Evolutionary conservation across 1,140 invertebrate species (phyloP).

Genomic region (Apolygus lucorum): DNA sequence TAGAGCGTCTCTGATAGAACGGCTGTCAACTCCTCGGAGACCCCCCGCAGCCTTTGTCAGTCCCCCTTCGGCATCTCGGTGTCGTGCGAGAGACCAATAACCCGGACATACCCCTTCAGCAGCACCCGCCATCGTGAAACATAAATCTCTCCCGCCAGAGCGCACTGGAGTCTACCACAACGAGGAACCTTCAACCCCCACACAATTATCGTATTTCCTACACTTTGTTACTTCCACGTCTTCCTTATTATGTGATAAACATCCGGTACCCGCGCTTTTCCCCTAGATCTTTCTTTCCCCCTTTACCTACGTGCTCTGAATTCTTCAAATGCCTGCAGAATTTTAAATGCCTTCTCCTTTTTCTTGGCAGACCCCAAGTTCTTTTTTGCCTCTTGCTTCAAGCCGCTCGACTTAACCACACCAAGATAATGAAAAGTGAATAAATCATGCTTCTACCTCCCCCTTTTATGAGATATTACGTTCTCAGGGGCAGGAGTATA

Average conservation of each 20-base stretch:
- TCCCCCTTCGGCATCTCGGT: not conserved
- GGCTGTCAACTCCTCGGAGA: not conserved
- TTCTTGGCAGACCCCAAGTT: not conserved
- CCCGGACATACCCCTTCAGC: not conserved
- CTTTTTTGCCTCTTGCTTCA: not conserved
- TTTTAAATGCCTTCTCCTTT: not conserved
- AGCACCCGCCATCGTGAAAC: not conserved
- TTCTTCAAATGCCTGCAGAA: constrained; percentile 15
- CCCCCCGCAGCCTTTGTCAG: not conserved
- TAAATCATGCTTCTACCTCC: constrained; percentile 2
- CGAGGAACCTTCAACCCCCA: not conserved
- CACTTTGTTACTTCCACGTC: constrained; percentile 2
- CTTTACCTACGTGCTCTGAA: constrained; percentile 2
- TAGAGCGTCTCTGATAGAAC: too few relatives aligned
- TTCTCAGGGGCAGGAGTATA: not conserved
- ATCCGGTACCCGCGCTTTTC: not conserved
- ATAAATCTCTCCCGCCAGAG: not conserved
- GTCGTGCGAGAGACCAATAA: not conserved
- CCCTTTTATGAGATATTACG: constrained; percentile 6
- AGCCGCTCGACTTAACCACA: not conserved
- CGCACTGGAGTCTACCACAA: not conserved
- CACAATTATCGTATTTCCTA: constrained; percentile 10
- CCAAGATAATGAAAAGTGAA: constrained; percentile 16
- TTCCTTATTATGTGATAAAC: constrained; percentile 7
- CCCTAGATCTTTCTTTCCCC: not conserved